Evolutionary conservation across 2,113 vertebrate genomes (phyloP), one percentile per base, ranked within the genome.

Genomic region (Phalacrocorax aristotelis): DNA sequence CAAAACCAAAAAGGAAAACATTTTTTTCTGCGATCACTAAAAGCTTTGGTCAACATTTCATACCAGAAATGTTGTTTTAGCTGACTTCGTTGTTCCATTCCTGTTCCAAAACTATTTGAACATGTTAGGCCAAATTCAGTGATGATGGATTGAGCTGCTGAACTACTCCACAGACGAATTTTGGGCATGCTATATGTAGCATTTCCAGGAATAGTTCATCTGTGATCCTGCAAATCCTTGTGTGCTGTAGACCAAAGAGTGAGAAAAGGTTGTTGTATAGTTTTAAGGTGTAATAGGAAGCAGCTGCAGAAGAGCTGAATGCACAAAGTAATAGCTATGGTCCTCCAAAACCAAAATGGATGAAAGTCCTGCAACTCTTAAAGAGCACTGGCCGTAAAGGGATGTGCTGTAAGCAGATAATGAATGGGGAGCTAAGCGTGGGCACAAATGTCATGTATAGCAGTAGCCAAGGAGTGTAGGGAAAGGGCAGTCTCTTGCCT

Each of bases 361-460:
- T 36, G 4, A 6, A 76, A 60, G 29, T 58, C 14, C 18, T 66
- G 15, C 15, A 14, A 52, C 36, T 90, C 16, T 46, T 48, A 44
- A 69, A 69, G 51, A 75, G 22, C 6, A 16, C 6, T 26, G 65
- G 19, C 14, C 19, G 15, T 68, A 64, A 52, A 78, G 27, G 9
- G 15, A 6, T 48, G 12, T 62, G 8, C 21, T 79, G 7, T 36
- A 44, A 88, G 36, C 18, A 54, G 18, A 14, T 16, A 30, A 52
- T 1, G 1, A 65, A 44, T 20, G 22, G 36, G 32, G 20, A 62
- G 44, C 13, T 64, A 25, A 51, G 9, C 29, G 4, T 36, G 17
- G 23, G 15, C 22, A 26, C 16, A 27, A 20, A 30, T 54, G 13
- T 38, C 12, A 62, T 0, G 0, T 32, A 7, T 18, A 30, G n/a